phyloP scores from a whole-genome alignment of 2,113 vertebrate genomes.

The Mixornis gularis region DNA sequence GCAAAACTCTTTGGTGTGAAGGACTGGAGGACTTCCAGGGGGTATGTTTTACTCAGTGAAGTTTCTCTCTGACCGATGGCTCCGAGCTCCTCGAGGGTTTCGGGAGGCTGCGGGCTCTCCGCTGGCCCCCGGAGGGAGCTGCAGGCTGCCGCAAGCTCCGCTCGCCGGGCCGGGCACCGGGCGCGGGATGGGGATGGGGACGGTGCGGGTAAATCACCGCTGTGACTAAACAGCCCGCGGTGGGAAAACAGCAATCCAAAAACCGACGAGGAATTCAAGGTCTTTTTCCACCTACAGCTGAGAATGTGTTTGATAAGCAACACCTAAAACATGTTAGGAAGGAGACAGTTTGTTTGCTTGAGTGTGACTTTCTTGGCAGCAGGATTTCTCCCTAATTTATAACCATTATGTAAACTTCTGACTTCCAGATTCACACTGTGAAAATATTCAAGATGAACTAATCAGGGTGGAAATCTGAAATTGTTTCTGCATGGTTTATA shows the following conservation, averaged over 20 bases:
- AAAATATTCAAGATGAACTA: slow-evolving; percentile 62
- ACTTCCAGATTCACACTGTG: slow-evolving; percentile 62
- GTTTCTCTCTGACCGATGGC: background rate
- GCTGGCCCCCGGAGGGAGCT: slow-evolving; percentile 58
- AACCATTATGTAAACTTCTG: slow-evolving; percentile 56
- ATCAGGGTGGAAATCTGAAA: slow-evolving; percentile 63
- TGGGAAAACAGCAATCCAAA: background rate
- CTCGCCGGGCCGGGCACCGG: background rate
- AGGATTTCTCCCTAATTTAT: slow-evolving; percentile 51
- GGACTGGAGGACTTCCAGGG: background rate
- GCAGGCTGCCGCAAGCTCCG: background rate
- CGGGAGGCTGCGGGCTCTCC: background rate
- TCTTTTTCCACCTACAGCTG: slow-evolving; percentile 49
- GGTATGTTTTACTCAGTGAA: background rate
- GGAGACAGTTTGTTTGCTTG: slow-evolving; percentile 55
- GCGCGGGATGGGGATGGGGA: background rate
- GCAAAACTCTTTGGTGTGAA: background rate
- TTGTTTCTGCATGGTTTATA: slow-evolving; percentile 62
- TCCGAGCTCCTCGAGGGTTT: background rate
- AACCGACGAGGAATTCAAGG: background rate
- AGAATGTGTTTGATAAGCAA: slow-evolving; percentile 54
- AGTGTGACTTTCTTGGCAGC: slow-evolving; percentile 49
- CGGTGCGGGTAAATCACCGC: background rate
- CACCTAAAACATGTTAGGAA: slow-evolving; percentile 57
- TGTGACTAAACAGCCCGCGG: background rate